Evolutionary conservation across 2,888 invertebrate genomes (phyloP), one percentile per base, ranked within the genome.

Genomic region (Calameuta filiformis): DNA sequence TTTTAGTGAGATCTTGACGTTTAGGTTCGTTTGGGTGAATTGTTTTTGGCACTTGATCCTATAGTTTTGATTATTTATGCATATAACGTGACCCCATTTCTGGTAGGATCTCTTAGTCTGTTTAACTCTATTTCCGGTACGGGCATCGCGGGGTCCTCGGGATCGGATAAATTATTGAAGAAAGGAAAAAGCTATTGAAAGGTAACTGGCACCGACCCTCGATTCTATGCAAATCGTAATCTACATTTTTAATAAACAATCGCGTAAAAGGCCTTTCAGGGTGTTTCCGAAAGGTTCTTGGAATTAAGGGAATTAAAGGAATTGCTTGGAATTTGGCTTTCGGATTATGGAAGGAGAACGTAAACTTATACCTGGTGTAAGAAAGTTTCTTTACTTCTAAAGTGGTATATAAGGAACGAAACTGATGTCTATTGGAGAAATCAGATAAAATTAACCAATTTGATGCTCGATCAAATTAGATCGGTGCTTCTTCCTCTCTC

Each of bases 161-260:
- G 56, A 56, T 56, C 9, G 23, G 56, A 56, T 56, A 23, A 56
- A 56, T 56, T 56, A 56, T 56, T 56, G 56, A 56, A 56, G 56
- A 56, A 56, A 56, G 56, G 56, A 56, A 23, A 56, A 23, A 23
- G 56, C 9, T 56, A 56, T 56, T 56, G 56, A 56, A 56, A 56
- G 56, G 23, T 56, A 56, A 56, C 56, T 56, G 56, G 56, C 6
- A 73, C 12, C 33, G 73, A 23, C 33, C 23, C 73, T 23, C 23
- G 74, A 30, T 35, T 30, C 69, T 73, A 9, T 40, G 71, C 30
- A 33, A 76, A 76, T 76, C 71, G 71, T 71, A 40, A 73, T 76
- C 30, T 76, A 73, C 40, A 76, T 76, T 76, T 73, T 76, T 76
- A 76, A 76, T 76, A 76, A 76, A 76, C 76, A 76, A 76, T 76